phyloP scores from a whole-genome alignment of 2,113 vertebrate species.

The Bos javanicus region DNA sequence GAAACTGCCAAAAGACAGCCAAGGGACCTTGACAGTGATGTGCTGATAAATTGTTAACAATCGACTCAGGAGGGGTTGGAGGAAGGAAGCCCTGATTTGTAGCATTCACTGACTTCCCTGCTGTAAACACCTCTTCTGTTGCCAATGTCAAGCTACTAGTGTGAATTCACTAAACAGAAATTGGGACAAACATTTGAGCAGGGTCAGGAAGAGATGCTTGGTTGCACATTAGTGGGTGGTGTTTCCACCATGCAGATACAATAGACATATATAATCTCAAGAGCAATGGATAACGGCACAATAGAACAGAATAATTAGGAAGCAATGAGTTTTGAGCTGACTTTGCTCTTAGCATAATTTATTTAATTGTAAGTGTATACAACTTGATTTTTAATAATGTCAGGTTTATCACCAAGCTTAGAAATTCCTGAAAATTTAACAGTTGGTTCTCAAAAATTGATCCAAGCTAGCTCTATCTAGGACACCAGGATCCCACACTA shows the following conservation, averaged over 20 bases:
- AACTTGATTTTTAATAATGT: neutral
- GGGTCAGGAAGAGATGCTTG: neutral
- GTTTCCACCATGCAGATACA: neutral
- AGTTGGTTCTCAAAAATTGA: neutral
- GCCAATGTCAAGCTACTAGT: neutral
- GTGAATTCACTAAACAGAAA: neutral
- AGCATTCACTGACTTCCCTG: neutral
- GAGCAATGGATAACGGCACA: neutral
- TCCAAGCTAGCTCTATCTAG: too few species aligned
- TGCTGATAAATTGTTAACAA: neutral
- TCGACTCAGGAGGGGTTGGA: neutral
- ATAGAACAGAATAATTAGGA: neutral
- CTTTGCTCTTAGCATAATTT: neutral
- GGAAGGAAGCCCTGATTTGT: neutral
- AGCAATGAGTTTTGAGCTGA: neutral
- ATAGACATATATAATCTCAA: neutral
- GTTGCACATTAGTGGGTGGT: fast-evolving
- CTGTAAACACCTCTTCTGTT: neutral
- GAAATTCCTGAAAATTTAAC: neutral
- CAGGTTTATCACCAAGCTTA: neutral
- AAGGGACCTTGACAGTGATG: neutral
- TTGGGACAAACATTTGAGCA: neutral
- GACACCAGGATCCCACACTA: neutral
- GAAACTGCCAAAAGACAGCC: neutral
- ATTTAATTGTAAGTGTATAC: neutral